Base-by-base conservation (phyloP, 2,888 invertebrate species). In the Leucophenga maculata region DNA sequence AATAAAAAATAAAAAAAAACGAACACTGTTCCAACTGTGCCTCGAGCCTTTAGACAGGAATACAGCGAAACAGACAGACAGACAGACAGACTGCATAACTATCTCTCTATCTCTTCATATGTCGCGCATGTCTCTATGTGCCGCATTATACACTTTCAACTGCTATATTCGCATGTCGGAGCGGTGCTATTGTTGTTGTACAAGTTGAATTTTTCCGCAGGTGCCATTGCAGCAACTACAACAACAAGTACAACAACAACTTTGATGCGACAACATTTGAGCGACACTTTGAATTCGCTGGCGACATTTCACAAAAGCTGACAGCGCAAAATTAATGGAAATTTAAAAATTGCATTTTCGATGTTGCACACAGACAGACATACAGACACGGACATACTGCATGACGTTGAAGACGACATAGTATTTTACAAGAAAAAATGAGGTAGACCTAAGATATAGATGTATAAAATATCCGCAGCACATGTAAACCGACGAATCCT, bases 281-380 rank as follows among this genome's bases (percentile, higher is more conserved):
- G 59, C 69, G 68, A 75, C 71, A 70, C 71, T 74, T 77, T 74
- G 78, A 78, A 78, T 78, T 73, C 75, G 69, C 75, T 74, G 75
- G 80, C 71, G 79, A 81, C 79, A 79, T 82, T 80, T 80, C 70
- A 75, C 77, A 73, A 82, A 78, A 82, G 74, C 82, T 78, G 80
- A 79, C 82, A 80, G 79, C 79, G 75, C 75, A 77, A 80, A 80
- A 82, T 80, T 82, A 80, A 80, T 80, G 80, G 78, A 80, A 80
- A 82, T 80, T 78, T 82, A 82, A 80, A 82, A 82, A 77, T 80
- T 78, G 81, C 79, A 78, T 79, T 79, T 78, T 77, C 59, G 32
- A 31, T 26, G 18, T 55, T 50, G 3, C 50, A 50, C 18, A 50
- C 50, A 50, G 1, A 50, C 6, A 18, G 4, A 50, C n/a, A 50